These are phyloP conservation scores for Candidula unifasciata DNA, from an alignment of 2,888 invertebrate genomes.

Conservation along the genomic window DNA sequence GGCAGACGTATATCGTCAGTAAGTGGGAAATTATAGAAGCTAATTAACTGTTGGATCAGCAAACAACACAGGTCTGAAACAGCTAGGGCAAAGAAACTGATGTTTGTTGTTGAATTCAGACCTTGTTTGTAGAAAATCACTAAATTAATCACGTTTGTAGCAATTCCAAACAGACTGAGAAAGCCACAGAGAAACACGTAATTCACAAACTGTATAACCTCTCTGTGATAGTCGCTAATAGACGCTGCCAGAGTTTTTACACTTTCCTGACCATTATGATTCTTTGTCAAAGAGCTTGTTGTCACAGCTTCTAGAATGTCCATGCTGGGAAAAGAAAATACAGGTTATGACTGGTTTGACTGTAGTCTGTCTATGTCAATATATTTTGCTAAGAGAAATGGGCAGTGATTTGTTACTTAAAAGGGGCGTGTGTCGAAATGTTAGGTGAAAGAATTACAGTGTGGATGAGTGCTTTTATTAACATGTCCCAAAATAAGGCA, in stretches of 20 bases:
- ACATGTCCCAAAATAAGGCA: too few species aligned
- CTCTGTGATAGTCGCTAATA: neutral
- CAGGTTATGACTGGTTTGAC: too few species aligned
- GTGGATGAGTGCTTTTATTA: too few species aligned
- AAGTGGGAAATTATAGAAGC: neutral
- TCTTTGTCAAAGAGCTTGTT: too few species aligned
- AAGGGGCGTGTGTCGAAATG: too few species aligned
- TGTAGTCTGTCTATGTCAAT: too few species aligned
- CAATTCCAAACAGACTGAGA: neutral
- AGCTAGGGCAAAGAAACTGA: neutral
- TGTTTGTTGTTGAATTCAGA: neutral
- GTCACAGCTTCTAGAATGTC: too few species aligned
- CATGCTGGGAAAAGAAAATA: too few species aligned
- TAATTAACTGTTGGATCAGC: neutral
- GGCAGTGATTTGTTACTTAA: too few species aligned
- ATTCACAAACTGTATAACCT: neutral
- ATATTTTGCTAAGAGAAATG: too few species aligned
- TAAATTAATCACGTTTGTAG: neutral
- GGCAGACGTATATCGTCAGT: neutral
- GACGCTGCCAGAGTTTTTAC: neutral
- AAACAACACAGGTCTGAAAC: neutral
- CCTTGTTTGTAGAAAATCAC: neutral
- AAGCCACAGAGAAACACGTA: neutral
- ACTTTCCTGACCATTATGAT: neutral
- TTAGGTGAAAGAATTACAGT: too few species aligned